These are phyloP conservation scores for Tanytarsus gracilentus DNA, from an alignment of 2,888 invertebrate genomes.

Conservation along the genomic window DNA sequence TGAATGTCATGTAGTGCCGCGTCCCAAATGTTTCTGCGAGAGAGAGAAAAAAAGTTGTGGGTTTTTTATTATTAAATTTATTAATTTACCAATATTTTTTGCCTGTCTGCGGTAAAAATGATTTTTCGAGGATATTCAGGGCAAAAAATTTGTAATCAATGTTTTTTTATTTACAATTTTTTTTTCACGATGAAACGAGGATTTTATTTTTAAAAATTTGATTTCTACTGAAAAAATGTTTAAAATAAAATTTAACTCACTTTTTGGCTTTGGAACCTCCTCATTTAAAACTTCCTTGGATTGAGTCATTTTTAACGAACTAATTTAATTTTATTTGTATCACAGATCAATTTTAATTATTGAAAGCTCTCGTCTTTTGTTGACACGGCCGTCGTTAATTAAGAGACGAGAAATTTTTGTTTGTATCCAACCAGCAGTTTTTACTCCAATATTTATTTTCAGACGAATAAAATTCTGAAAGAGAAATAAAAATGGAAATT, in stretches of 20 bases:
- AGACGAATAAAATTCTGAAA: too few species aligned
- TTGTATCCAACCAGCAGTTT: too few species aligned
- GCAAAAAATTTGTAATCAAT: too few species aligned
- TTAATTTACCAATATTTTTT: conserved; percentile 23
- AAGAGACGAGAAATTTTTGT: not conserved
- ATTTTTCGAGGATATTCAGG: too few species aligned
- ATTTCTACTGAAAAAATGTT: not conserved
- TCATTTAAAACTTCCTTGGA: conserved; percentile 20
- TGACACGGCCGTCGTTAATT: not conserved
- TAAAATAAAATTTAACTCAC: conserved; percentile 2
- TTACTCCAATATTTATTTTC: too few species aligned
- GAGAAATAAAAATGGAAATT: too few species aligned
- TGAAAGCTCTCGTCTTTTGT: not conserved
- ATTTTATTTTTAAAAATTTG: not conserved
- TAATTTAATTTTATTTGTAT: too few species aligned
- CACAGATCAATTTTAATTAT: conserved; percentile 4
- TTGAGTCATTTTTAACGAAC: not conserved
- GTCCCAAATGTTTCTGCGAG: conserved; percentile 61
- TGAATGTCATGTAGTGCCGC: conserved; percentile 74
- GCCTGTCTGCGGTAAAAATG: too few species aligned
- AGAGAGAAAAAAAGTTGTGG: not conserved
- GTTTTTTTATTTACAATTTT: not conserved
- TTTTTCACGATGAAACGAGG: not conserved
- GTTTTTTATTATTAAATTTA: conserved; percentile 22
- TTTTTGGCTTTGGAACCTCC: conserved; percentile 24